Base-by-base conservation (phyloP, 2,797 vertebrate genomes). In the Ctenosaura bakeri region DNA sequence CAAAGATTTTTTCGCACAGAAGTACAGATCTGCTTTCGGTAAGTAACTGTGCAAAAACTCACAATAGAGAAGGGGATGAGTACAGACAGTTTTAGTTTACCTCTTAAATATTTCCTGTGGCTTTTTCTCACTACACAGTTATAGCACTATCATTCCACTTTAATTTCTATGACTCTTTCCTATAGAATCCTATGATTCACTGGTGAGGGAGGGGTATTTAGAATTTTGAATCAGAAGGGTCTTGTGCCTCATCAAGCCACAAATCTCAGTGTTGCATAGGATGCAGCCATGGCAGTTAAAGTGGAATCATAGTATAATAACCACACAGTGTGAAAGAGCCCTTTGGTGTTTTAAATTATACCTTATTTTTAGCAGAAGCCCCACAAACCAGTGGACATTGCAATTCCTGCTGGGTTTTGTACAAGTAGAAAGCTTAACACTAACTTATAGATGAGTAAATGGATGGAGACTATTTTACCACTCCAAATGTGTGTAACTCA, bases 1-100 rank as follows among this genome's bases (percentile, higher is more conserved):
- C 93, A 96, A 50, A 96, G 95, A 8, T 97, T 97, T 90, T 97
- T 97, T 13, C 96, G 96, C 22, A 97, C 95, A 0, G 98, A 98
- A 91, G 94, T 97, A 38, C 97, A 97, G 88, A 96, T 97, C 32
- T 97, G 97, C 88, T 97, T 96, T 83, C 95, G 97, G 97, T 98
- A 93, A 94, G 97, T 10, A 35, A 13, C 0, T 84, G 38, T n/a
- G 35, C 66, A 29, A 24, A 12, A 29, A 1, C 24, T 62, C 12
- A 77, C 0, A 71, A 10, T 59, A 16, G 7, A 38, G 24, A 56
- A 42, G 50, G 59, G 54, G 0, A 0, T 78, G 32, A 24, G 16
- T 24, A 1, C 26, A 22, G 2, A 1, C n/a, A 54, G 16, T 0
- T 1, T 84, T 35, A 1, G 6, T 4, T 18, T 18, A 20, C 18